Conservation (phyloP, 2,113 vertebrate species). For the Xiphophorus maculatus region DNA sequence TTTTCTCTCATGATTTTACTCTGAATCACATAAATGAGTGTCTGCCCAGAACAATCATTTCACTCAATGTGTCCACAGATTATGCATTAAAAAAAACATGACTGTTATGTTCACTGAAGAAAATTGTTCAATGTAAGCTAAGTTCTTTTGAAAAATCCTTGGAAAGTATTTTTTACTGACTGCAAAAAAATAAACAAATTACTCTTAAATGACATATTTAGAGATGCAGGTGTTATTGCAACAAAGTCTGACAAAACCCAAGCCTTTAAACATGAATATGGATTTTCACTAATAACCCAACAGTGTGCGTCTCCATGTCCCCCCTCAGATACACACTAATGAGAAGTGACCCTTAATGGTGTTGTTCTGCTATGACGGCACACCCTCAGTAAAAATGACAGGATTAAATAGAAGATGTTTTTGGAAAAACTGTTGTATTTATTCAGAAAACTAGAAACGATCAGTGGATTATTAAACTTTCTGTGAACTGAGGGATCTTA, state of each 20-base stretch:
- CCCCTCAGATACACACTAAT: constrained; percentile 56
- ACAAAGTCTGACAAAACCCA: constrained; percentile 17
- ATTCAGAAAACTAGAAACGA: constrained; percentile 54
- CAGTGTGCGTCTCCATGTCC: constrained; percentile 59
- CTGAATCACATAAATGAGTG: neutral
- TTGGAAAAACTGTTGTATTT: constrained; percentile 12
- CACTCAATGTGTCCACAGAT: no score
- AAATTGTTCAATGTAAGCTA: neutral
- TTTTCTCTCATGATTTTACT: neutral
- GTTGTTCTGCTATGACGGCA: constrained; percentile 68
- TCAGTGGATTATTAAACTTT: neutral
- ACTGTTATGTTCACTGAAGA: neutral
- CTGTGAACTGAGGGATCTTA: neutral
- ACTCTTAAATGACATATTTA: neutral
- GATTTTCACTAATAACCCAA: constrained; percentile 64
- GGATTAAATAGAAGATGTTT: neutral
- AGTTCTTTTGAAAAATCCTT: neutral
- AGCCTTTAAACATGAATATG: constrained; percentile 48
- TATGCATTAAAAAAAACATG: no score
- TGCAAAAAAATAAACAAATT: neutral
- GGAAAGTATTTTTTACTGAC: neutral
- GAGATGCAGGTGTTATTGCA: constrained; percentile 15
- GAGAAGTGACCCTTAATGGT: constrained; percentile 73
- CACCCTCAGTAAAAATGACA: constrained; percentile 12
- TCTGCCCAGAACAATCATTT: neutral